These are phyloP conservation scores for Hystrix brachyura DNA, from an alignment of 2,113 vertebrate species.

Conservation along the genomic window DNA sequence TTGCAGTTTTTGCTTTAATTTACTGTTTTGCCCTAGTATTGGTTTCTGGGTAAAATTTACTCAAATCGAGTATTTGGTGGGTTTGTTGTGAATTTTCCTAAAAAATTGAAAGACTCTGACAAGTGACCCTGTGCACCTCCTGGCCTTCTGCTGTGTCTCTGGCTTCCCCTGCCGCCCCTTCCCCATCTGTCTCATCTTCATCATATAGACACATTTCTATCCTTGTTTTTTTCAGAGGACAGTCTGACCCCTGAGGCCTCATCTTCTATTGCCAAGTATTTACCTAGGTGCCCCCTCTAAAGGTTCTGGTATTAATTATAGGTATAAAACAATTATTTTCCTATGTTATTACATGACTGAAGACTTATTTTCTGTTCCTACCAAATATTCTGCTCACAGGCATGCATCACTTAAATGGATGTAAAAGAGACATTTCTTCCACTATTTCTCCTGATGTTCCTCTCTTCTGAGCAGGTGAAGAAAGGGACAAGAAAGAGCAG, in stretches of 20 bases:
- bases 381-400: neutral
- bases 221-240: neutral
- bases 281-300: neutral
- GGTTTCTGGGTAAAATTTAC: neutral
- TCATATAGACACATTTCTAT: neutral
- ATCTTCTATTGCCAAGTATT: neutral
- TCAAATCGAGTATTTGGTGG: conserved; percentile 37
- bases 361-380: conserved; percentile 46
- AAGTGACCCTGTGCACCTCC: neutral
- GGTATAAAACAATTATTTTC: neutral
- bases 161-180: neutral
- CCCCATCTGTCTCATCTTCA: neutral
- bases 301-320: neutral
- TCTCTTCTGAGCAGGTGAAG: neutral
- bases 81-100: conserved; percentile 26
- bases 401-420: neutral
- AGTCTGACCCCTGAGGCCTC: neutral
- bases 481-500: neutral
- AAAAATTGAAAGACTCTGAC: neutral
- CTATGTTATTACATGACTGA: neutral
- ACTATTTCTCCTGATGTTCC: neutral
- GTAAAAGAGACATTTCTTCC: neutral
- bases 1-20: neutral
- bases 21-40: neutral
- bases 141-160: neutral